phyloP scores from a whole-genome alignment of 2,797 vertebrate genomes.

The Eremophila alpestris region DNA sequence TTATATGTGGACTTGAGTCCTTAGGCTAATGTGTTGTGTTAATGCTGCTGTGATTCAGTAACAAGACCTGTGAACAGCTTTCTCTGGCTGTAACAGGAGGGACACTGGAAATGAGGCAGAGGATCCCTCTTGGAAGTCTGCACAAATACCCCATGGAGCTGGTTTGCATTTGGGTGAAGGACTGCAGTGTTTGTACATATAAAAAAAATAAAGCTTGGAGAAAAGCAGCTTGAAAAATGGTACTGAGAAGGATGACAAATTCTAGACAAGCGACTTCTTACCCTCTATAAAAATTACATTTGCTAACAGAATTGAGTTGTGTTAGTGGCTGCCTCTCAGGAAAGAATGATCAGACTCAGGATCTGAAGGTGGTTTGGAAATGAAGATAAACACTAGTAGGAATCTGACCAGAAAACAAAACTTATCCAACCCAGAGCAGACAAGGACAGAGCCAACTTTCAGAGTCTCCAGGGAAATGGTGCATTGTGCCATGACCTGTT shows the following conservation, averaged over 20 bases:
- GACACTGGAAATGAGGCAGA: background rate
- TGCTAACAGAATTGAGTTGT: background rate
- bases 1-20: accelerated
- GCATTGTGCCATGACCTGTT: background rate
- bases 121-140: background rate
- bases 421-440: background rate
- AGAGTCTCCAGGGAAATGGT: background rate
- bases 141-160: background rate
- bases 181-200: background rate
- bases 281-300: background rate
- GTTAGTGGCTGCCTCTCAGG: background rate
- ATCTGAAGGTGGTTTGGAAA: background rate
- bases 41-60: background rate
- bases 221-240: background rate
- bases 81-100: background rate
- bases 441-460: background rate
- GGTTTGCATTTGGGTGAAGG: background rate
- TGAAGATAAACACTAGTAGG: background rate
- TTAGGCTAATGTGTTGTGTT: background rate
- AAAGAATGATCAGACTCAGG: background rate
- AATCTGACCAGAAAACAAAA: background rate
- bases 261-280: background rate
- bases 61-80: background rate
- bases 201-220: background rate
- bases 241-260: background rate